Conservation (phyloP, 2,888 invertebrate species). For the Sarcophaga subvicina region DNA sequence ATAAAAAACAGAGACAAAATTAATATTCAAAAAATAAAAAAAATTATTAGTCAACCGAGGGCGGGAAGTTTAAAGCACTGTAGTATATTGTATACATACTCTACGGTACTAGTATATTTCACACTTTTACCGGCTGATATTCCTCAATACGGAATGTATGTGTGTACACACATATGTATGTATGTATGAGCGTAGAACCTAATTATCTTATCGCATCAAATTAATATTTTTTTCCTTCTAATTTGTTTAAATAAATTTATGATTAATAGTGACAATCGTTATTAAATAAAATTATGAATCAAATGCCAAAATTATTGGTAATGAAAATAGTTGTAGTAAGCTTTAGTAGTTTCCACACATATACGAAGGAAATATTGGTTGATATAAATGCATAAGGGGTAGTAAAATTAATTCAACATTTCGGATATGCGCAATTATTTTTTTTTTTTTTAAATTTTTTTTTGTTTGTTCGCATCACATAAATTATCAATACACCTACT, state of each 20-base stretch:
- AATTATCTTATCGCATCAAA: slow-evolving; percentile 30
- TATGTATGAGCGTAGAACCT: background rate
- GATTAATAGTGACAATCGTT: slow-evolving; percentile 13
- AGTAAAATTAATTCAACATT: slow-evolving; percentile 1
- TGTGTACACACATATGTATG: background rate
- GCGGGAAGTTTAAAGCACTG: background rate
- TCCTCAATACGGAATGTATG: background rate
- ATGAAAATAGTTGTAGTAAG: background rate
- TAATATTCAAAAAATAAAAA: background rate
- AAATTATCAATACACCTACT: slow-evolving; percentile 19
- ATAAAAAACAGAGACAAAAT: background rate
- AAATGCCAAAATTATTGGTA: background rate
- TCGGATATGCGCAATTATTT: background rate
- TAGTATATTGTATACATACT: background rate
- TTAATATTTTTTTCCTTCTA: background rate
- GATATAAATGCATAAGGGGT: too few relatives aligned
- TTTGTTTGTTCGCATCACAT: background rate
- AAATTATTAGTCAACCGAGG: background rate
- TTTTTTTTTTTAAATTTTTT: background rate
- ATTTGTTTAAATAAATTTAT: slow-evolving; percentile 13
- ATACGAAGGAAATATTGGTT: too few relatives aligned
- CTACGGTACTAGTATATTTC: slow-evolving; percentile 2
- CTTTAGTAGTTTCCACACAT: too few relatives aligned
- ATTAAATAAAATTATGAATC: slow-evolving; percentile 24
- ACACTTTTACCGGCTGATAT: background rate